A percentile compares a stretch with the other conserved stretches of the same genome.
These are phyloP conservation scores for Hybognathus amarus DNA, from an alignment of 2,797 vertebrate genomes.

Conservation along the genomic window DNA sequence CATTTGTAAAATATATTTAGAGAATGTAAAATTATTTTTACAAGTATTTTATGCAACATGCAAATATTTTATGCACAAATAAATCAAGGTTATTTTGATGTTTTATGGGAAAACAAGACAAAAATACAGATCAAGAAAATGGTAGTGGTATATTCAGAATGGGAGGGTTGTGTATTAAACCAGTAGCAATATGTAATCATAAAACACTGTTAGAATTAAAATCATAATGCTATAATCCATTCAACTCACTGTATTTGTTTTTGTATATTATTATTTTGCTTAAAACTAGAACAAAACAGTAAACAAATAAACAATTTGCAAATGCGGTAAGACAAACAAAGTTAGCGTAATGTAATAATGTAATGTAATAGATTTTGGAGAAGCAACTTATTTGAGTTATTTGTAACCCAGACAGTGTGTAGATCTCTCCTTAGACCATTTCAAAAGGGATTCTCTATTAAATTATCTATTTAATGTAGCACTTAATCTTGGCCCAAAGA, in stretches of 20 bases:
- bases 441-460: constrained; percentile 13
- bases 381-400: not conserved
- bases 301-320: not conserved
- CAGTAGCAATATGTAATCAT: not conserved
- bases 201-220: not conserved
- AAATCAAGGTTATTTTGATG: not conserved
- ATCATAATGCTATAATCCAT: not conserved
- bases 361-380: not conserved
- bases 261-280: not conserved
- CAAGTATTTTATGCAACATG: not conserved
- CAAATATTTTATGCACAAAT: not conserved
- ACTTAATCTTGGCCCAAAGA: not conserved
- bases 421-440: not conserved
- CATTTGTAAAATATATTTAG: not conserved
- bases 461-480: not conserved
- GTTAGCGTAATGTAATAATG: not conserved
- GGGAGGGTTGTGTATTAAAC: not conserved
- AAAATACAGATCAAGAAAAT: not conserved
- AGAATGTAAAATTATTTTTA: not conserved
- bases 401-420: not conserved
- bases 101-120: not conserved
- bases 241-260: not conserved
- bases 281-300: not conserved
- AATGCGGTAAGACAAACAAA: not conserved
- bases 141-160: not conserved